These are phyloP conservation scores for Luehdorfia chinensis DNA, from an alignment of 1,140 invertebrate genomes.

Conservation along the genomic window DNA sequence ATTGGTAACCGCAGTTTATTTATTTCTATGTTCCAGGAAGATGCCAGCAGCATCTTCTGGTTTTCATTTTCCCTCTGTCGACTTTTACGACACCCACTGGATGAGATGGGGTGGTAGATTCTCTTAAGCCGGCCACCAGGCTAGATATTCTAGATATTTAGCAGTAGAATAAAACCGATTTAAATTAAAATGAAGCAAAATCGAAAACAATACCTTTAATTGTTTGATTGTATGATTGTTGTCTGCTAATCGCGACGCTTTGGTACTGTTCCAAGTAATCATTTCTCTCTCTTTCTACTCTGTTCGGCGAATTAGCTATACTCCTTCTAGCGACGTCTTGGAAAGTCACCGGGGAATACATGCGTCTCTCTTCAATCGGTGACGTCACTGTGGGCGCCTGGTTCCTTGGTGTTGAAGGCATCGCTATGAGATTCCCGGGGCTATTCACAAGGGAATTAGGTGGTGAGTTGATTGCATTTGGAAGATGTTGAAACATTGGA, in stretches of 20 bases:
- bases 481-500: conserved; percentile 22
- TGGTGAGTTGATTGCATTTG: conserved; percentile 37
- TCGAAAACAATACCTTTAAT: conserved; percentile 15
- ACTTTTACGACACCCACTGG: no score
- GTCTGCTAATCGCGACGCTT: neutral
- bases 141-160: no score
- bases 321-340: conserved; percentile 88
- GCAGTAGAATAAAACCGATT: no score
- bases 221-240: neutral
- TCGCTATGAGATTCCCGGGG: conserved; percentile 31
- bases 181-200: no score
- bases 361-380: conserved; percentile 78
- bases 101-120: no score
- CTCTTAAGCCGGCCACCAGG: no score
- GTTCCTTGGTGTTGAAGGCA: conserved; percentile 32
- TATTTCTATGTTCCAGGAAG: no score
- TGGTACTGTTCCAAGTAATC: conserved; percentile 11
- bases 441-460: conserved; percentile 39
- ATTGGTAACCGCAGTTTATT: no score
- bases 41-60: no score
- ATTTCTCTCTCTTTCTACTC: conserved; percentile 65
- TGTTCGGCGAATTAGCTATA: conserved; percentile 83
- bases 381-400: conserved; percentile 49
- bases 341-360: conserved; percentile 91
- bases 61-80: no score